Conservation (phyloP, 2,888 invertebrate species). For the Glomeris marginata region DNA sequence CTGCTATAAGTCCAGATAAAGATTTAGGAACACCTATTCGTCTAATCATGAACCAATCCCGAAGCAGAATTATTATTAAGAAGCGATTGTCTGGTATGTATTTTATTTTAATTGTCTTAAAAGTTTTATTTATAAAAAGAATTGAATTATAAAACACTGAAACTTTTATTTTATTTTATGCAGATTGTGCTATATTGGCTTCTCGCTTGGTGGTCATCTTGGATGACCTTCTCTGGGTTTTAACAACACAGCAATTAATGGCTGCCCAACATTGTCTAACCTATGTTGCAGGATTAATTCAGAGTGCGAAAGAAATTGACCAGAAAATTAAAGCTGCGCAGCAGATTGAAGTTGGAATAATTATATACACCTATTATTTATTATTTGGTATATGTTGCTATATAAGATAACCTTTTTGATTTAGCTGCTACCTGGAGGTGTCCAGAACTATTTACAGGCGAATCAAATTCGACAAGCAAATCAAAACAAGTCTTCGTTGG, state of each 20-base stretch:
- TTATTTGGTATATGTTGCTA: no score
- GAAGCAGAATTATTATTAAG: slow-evolving; percentile 88
- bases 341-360: slow-evolving; percentile 50
- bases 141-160: background rate
- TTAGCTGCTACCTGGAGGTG: background rate
- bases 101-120: background rate
- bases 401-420: no score
- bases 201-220: slow-evolving; percentile 81
- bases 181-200: slow-evolving; percentile 85
- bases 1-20: slow-evolving; percentile 50
- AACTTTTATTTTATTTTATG: slow-evolving; percentile 20
- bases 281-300: slow-evolving; percentile 65
- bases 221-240: slow-evolving; percentile 92
- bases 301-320: slow-evolving; percentile 46
- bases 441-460: background rate
- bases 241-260: slow-evolving; percentile 88
- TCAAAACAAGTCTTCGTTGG: slow-evolving; percentile 17
- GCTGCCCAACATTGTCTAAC: slow-evolving; percentile 82
- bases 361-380: no score
- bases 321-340: slow-evolving; percentile 67
- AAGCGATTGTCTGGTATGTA: slow-evolving; percentile 66
- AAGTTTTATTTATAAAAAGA: background rate
- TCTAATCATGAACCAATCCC: slow-evolving; percentile 82
- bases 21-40: slow-evolving; percentile 56
- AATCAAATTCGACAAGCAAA: slow-evolving; percentile 8